Evolutionary conservation across 2,888 invertebrate genomes (phyloP), one percentile per base, ranked within the genome.

Genomic region (Noctua comes): DNA sequence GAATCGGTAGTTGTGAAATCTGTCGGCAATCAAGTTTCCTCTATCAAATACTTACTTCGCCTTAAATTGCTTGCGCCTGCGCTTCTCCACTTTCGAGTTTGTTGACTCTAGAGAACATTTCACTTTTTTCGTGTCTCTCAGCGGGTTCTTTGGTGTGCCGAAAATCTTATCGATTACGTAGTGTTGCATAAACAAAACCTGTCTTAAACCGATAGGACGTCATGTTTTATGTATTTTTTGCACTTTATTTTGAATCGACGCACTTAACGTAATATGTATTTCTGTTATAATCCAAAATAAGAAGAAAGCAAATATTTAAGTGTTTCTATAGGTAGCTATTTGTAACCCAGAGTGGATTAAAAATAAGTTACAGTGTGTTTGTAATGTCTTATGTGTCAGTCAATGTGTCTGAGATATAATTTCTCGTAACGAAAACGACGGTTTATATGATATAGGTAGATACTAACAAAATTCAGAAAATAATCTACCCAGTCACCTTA

Each of bases 31-130:
- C 90, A 90, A 89, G 91, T 92, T 92, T 90, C 92, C 90, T 88
- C 89, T 81, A 87, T 86, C 89, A 89, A 90, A 91, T 84, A 89
- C 89, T 81, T 77, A 87, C 89, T 84, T 87, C 90, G 87, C 88
- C 91, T 90, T 91, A 91, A 88, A 85, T 85, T 82, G 82, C 85
- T 88, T 87, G 86, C 89, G 84, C 82, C 84, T 87, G 87, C 90
- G 88, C 91, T 88, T 91, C 91, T 89, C 90, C 86, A 88, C 93
- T 93, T 93, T 93, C 92, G 86, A 92, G 91, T 91, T 90, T 91
- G 91, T 92, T 90, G 89, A 90, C 91, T 91, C 91, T 91, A 91
- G 79, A 86, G 89, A 88, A 91, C 93, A 92, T 93, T 93, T 93
- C 92, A 92, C 93, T 93, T 93, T 92, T 91, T 91, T 91, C 90